Conservation (phyloP, 2,113 vertebrate species). For the Clarias magur region DNA sequence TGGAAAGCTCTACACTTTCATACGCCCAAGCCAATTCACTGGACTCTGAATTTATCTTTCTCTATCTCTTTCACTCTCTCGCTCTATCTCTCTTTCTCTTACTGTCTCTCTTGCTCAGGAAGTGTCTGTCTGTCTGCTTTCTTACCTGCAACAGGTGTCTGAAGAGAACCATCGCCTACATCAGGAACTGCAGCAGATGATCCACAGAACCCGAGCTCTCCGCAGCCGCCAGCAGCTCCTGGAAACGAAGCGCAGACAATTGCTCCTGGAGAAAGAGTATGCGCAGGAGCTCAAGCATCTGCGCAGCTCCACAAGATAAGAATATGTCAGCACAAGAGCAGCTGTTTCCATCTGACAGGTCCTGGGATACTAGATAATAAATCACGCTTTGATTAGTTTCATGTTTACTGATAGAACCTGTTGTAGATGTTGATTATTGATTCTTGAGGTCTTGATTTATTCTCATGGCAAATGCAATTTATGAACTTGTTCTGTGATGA, state of each 20-base stretch:
- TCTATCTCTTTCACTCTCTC: background rate
- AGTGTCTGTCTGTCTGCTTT: conserved; percentile 39
- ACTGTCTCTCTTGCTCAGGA: conserved; percentile 44
- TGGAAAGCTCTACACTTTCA: background rate
- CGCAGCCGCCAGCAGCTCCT: conserved; percentile 38
- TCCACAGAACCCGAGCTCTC: conserved; percentile 39
- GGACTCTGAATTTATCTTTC: background rate
- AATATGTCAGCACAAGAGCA: background rate
- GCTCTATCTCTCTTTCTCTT: background rate
- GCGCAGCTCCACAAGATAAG: conserved; percentile 5
- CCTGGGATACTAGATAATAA: background rate
- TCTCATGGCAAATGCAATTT: background rate
- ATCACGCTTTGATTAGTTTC: background rate
- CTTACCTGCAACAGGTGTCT: conserved; percentile 42
- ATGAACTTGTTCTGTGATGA: background rate
- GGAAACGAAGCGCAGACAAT: conserved; percentile 44
- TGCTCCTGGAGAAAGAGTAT: conserved; percentile 56
- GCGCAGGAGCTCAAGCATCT: conserved; percentile 35
- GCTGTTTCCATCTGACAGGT: background rate
- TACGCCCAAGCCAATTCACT: background rate
- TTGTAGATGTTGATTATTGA: background rate
- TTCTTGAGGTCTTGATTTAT: background rate
- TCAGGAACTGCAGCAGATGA: conserved; percentile 48
- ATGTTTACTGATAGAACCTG: background rate
- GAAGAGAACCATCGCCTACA: conserved; percentile 52